These are phyloP conservation scores for Lophura swinhoii DNA, from an alignment of 2,797 vertebrate genomes.

Conservation along the genomic window DNA sequence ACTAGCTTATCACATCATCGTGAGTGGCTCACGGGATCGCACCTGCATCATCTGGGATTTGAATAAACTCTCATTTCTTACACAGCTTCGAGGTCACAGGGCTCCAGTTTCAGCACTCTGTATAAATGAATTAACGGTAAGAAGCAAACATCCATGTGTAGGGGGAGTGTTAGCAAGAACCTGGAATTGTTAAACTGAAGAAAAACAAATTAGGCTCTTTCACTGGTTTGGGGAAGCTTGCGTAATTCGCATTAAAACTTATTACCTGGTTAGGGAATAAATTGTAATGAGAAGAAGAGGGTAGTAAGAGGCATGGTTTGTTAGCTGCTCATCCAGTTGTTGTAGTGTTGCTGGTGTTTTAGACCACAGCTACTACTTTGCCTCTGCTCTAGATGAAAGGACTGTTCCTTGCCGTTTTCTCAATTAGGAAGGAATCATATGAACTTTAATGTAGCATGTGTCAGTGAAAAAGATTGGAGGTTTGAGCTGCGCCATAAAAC, in stretches of 20 bases:
- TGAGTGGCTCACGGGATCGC: constrained; percentile 95
- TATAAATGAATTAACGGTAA: constrained; percentile 96
- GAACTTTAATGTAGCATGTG: background rate
- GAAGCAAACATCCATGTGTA: background rate
- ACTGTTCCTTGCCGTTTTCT: background rate
- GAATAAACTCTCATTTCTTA: constrained; percentile 96
- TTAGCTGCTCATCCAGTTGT: background rate
- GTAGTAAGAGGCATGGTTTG: background rate
- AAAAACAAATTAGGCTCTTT: background rate
- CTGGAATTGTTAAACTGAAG: background rate
- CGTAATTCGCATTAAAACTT: background rate
- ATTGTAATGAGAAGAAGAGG: background rate
- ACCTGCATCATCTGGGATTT: constrained; percentile 99
- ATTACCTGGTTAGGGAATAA: background rate
- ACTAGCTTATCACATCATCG: constrained; percentile 94
- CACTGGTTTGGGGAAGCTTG: background rate
- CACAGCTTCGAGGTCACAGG: constrained; percentile 94
- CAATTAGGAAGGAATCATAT: background rate
- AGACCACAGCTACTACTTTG: background rate
- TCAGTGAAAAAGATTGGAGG: background rate
- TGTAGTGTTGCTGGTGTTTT: background rate
- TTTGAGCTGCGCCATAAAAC: background rate
- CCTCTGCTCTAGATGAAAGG: background rate
- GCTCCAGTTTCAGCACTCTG: constrained; percentile 95
- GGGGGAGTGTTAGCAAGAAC: no score